Evolutionary conservation across 2,888 invertebrate genomes (phyloP).

Genomic region (Thera obeliscata): DNA sequence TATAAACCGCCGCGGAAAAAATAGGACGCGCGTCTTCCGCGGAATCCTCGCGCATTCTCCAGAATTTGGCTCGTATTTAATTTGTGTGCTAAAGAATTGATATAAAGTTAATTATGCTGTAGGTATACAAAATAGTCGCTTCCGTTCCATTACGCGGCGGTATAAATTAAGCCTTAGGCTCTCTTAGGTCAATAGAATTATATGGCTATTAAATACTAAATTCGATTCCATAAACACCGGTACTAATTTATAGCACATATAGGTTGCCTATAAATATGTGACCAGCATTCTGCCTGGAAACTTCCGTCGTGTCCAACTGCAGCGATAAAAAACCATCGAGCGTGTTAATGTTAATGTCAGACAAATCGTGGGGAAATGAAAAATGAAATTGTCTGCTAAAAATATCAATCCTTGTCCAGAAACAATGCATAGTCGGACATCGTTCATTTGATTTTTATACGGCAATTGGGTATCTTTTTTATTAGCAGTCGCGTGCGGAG

Average conservation of each 20-base stretch:
- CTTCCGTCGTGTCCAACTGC: conserved; percentile 33
- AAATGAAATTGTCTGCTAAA: conserved; percentile 46
- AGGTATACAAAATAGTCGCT: too few relatives aligned
- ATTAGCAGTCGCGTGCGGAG: conserved; percentile 70
- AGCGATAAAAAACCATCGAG: conserved; percentile 44
- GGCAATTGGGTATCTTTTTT: conserved; percentile 59
- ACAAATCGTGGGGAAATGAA: conserved; percentile 46
- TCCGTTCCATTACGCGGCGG: too few relatives aligned
- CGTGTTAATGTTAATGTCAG: conserved; percentile 44
- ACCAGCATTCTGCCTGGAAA: conserved; percentile 25
- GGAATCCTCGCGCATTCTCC: too few relatives aligned
- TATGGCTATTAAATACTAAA: too few relatives aligned
- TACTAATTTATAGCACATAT: background rate
- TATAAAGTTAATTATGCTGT: too few relatives aligned
- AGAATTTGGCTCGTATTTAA: too few relatives aligned
- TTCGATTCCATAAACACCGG: too few relatives aligned
- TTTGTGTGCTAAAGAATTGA: too few relatives aligned
- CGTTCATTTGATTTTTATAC: conserved; percentile 53
- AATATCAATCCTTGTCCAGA: conserved; percentile 47
- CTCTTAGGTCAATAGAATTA: too few relatives aligned
- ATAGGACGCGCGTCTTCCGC: too few relatives aligned
- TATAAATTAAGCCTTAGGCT: too few relatives aligned
- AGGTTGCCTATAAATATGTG: conserved; percentile 15
- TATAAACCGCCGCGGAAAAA: too few relatives aligned
- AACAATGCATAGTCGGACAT: conserved; percentile 47